A percentile compares a stretch with the other conserved stretches of the same genome.
phyloP scores from a whole-genome alignment of 2,888 invertebrate genomes.

The Halocaridina rubra region DNA sequence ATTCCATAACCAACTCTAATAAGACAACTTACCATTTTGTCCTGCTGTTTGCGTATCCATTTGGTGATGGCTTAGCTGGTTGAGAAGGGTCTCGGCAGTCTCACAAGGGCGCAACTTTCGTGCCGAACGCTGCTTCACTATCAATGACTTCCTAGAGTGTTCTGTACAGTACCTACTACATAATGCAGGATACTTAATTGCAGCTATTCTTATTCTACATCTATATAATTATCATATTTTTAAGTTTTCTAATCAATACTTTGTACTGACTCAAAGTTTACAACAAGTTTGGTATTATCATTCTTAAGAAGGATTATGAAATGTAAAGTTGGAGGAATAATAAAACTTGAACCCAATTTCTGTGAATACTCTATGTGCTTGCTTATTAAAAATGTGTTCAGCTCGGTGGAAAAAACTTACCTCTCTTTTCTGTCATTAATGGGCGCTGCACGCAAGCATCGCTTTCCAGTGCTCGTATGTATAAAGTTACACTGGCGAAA shows the following conservation, averaged over 20 bases:
- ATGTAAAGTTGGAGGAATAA: too few species aligned
- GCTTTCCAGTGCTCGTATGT: slow-evolving; percentile 76
- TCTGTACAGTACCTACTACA: slow-evolving; percentile 76
- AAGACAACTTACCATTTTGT: slow-evolving; percentile 35
- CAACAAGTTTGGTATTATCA: too few species aligned
- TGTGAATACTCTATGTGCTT: too few species aligned
- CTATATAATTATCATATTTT: too few species aligned
- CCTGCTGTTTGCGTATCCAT: slow-evolving; percentile 65
- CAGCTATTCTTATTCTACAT: too few species aligned
- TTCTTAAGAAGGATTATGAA: too few species aligned
- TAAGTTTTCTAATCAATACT: too few species aligned
- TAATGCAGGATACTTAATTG: too few species aligned
- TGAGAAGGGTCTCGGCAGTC: slow-evolving; percentile 76
- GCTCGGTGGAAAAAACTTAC: slow-evolving; percentile 69
- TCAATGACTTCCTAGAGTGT: slow-evolving; percentile 77
- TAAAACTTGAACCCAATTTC: too few species aligned
- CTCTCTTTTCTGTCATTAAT: slow-evolving; percentile 80
- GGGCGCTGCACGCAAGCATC: slow-evolving; percentile 83
- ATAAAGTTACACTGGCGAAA: slow-evolving; percentile 84
- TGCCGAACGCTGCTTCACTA: slow-evolving; percentile 75
- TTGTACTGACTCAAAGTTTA: too few species aligned
- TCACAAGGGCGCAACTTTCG: slow-evolving; percentile 76
- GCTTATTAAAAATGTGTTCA: too few species aligned
- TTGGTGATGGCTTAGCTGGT: slow-evolving; percentile 77
- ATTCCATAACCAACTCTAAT: background rate